Evolutionary conservation across 2,797 vertebrate species (phyloP).

Genomic region (Benthosema pterotum): DNA sequence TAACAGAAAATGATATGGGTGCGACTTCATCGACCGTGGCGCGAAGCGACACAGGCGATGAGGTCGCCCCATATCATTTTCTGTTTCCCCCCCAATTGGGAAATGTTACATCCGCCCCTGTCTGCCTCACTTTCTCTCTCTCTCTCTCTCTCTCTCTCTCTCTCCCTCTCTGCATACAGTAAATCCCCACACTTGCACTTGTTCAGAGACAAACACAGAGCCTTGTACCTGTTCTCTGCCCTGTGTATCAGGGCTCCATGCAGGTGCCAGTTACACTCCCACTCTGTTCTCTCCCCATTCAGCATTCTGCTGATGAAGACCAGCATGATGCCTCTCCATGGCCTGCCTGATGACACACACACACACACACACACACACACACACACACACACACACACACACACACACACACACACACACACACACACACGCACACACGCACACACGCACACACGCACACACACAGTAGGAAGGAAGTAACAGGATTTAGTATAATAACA

Average conservation of each 20-base stretch:
- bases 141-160: background rate
- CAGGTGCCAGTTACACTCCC: slow-evolving; percentile 55
- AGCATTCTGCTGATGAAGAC: slow-evolving; percentile 50
- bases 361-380: slow-evolving; percentile 9
- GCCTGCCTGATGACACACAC: slow-evolving; percentile 54
- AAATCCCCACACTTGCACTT: background rate
- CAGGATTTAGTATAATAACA: background rate
- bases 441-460: too few species aligned
- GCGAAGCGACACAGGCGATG: too few species aligned
- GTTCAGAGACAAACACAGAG: background rate
- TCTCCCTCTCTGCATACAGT: slow-evolving; percentile 10
- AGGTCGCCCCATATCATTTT: too few species aligned
- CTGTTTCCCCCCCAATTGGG: too few species aligned
- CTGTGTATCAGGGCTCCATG: slow-evolving; percentile 67
- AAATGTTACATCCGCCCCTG: too few species aligned
- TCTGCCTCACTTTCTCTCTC: slow-evolving; percentile 15
- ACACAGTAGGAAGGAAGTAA: background rate
- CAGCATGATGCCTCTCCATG: slow-evolving; percentile 55
- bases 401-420: too few species aligned
- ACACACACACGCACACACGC: too few species aligned
- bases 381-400: too few species aligned
- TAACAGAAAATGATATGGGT: too few species aligned
- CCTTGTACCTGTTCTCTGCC: slow-evolving; percentile 58
- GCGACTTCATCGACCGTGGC: too few species aligned
- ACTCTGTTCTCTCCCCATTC: slow-evolving; percentile 51